Percentiles rank a stretch among this genome's conserved stretches.
Conservation (phyloP, 2,113 vertebrate species). For the Aegotheles bennettii region DNA sequence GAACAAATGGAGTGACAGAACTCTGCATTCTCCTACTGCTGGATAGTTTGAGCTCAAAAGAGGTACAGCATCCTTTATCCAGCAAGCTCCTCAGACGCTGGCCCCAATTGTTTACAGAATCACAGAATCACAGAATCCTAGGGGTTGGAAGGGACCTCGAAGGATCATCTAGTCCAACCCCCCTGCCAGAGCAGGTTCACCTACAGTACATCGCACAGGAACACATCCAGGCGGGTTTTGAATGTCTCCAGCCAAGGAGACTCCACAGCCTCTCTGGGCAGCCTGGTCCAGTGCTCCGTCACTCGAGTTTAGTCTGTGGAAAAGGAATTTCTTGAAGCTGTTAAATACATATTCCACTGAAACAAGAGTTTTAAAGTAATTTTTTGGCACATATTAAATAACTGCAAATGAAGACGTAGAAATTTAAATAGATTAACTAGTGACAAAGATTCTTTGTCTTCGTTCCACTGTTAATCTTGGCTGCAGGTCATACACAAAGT, state of each 20-base stretch:
- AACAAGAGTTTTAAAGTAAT: not conserved
- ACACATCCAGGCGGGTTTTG: too few species aligned
- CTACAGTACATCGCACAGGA: too few species aligned
- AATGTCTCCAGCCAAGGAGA: too few species aligned
- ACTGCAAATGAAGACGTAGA: not conserved
- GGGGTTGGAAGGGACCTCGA: too few species aligned
- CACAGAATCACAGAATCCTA: too few species aligned
- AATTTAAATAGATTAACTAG: not conserved
- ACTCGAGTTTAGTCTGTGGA: not conserved
- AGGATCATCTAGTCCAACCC: too few species aligned
- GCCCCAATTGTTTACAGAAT: not conserved
- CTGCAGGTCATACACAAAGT: not conserved
- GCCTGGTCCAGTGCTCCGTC: too few species aligned
- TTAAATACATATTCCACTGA: not conserved
- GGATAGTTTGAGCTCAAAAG: not conserved
- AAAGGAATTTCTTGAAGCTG: not conserved
- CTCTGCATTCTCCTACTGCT: not conserved
- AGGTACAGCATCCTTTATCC: not conserved
- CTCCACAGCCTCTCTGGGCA: too few species aligned
- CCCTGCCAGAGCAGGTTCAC: too few species aligned
- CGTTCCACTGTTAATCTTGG: not conserved
- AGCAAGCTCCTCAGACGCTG: not conserved
- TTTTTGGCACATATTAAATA: not conserved
- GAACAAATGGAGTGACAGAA: not conserved
- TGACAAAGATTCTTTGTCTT: not conserved